phyloP scores from a whole-genome alignment of 2,888 invertebrate species.

The Stratiomys singularior region DNA sequence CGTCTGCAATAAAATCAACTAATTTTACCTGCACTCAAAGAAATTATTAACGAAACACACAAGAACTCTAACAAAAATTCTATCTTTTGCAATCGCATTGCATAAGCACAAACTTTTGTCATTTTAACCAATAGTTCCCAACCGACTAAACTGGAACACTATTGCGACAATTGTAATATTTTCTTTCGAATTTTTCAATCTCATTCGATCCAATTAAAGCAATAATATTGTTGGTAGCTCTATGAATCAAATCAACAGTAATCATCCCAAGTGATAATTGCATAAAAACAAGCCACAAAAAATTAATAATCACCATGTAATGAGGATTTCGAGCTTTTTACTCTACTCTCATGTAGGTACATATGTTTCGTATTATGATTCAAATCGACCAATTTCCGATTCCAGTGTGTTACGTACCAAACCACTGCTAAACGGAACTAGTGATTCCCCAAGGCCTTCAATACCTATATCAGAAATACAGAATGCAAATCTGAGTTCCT shows the following conservation, averaged over 20 bases:
- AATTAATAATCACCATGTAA: neutral
- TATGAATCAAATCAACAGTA: conserved; percentile 1
- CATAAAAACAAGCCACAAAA: neutral
- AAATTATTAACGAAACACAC: conserved; percentile 17
- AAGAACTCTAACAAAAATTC: conserved; percentile 4
- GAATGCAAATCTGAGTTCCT: neutral
- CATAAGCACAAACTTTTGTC: conserved; percentile 36
- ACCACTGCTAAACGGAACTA: neutral
- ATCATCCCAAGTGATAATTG: conserved; percentile 1
- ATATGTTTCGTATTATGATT: neutral
- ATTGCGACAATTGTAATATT: conserved; percentile 19
- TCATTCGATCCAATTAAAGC: neutral
- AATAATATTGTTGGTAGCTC: neutral
- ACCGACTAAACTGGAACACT: conserved; percentile 37
- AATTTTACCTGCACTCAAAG: conserved; percentile 25
- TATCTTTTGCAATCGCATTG: conserved; percentile 30
- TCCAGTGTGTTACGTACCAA: neutral
- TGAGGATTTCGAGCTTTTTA: neutral
- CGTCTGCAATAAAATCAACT: neutral
- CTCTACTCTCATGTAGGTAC: neutral
- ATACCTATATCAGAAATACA: neutral
- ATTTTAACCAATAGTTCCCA: conserved; percentile 24
- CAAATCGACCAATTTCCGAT: conserved; percentile 11
- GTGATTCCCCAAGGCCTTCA: conserved; percentile 23
- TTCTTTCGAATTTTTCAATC: neutral